Evolutionary conservation across 2,888 invertebrate genomes (phyloP).

Genomic region (Drosophila atripex): DNA sequence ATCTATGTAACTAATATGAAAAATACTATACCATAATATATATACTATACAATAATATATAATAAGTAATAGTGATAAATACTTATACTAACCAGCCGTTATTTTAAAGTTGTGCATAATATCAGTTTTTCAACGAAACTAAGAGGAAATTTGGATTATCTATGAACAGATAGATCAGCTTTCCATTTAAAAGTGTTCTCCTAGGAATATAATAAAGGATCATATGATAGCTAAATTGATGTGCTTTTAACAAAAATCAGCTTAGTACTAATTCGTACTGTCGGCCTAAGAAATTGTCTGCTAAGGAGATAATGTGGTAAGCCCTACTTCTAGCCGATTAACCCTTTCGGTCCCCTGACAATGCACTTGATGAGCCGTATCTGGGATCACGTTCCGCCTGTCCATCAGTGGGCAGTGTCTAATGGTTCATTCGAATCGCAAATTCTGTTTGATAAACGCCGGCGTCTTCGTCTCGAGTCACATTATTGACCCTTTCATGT

Average conservation of each 20-base stretch:
- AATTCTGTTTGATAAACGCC: slow-evolving; percentile 64
- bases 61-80: too few relatives aligned
- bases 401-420: slow-evolving; percentile 45
- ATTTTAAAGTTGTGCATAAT: too few relatives aligned
- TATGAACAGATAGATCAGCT: too few relatives aligned
- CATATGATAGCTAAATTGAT: slow-evolving; percentile 5
- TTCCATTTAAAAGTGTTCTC: neutral
- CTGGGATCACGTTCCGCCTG: slow-evolving; percentile 63
- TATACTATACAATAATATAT: too few relatives aligned
- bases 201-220: slow-evolving; percentile 2
- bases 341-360: slow-evolving; percentile 37
- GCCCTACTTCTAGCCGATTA: slow-evolving; percentile 37
- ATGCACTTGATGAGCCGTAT: slow-evolving; percentile 34
- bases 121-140: neutral
- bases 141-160: neutral
- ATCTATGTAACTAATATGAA: too few relatives aligned
- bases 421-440: slow-evolving; percentile 58
- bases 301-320: slow-evolving; percentile 11
- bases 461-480: slow-evolving; percentile 22
- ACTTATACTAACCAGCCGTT: too few relatives aligned
- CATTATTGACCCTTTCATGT: slow-evolving; percentile 71
- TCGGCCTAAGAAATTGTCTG: neutral
- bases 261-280: slow-evolving; percentile 11
- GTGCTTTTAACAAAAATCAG: neutral
- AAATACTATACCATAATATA: too few relatives aligned